Conservation (phyloP, 1,140 invertebrate species). For the Wasmannia auropunctata region DNA sequence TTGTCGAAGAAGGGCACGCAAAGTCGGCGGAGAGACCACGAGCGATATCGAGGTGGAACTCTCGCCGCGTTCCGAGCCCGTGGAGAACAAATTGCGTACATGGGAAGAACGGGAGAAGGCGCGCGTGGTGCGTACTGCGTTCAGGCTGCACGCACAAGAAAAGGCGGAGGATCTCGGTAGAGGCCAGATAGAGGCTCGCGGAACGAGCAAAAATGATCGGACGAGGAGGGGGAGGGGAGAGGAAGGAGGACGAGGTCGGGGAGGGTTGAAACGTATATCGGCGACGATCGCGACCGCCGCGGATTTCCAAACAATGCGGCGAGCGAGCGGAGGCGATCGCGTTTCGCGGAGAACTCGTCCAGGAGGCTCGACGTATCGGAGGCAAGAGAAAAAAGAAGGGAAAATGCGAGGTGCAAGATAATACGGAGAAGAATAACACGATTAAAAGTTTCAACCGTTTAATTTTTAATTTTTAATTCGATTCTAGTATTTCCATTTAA, state of each 20-base stretch:
- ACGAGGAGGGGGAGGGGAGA: not conserved
- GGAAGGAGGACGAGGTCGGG: slow-evolving; percentile 20
- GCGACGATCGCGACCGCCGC: slow-evolving; percentile 74
- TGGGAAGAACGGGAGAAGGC: slow-evolving; percentile 55
- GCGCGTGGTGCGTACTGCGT: slow-evolving; percentile 68
- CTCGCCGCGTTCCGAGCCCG: slow-evolving; percentile 66
- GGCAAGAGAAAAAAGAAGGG: not conserved
- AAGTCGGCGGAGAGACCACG: not conserved
- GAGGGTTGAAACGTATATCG: slow-evolving; percentile 74
- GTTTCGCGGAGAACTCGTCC: slow-evolving; percentile 35
- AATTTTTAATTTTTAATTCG: not conserved
- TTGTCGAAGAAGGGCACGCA: not conserved
- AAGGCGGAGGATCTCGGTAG: slow-evolving; percentile 63
- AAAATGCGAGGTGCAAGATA: not conserved
- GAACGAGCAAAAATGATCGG: slow-evolving; percentile 76
- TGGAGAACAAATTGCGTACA: slow-evolving; percentile 83
- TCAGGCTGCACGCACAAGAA: slow-evolving; percentile 68
- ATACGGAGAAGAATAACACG: not conserved
- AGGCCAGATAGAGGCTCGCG: slow-evolving; percentile 10
- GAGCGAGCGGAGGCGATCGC: slow-evolving; percentile 63
- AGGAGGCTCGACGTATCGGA: not conserved
- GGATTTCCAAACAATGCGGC: slow-evolving; percentile 84
- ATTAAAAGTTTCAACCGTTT: not conserved
- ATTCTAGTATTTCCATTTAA: not conserved
- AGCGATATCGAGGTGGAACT: slow-evolving; percentile 25